These are phyloP conservation scores for Hirtodrosophila trivittata DNA, from an alignment of 2,888 invertebrate genomes.

Conservation along the genomic window DNA sequence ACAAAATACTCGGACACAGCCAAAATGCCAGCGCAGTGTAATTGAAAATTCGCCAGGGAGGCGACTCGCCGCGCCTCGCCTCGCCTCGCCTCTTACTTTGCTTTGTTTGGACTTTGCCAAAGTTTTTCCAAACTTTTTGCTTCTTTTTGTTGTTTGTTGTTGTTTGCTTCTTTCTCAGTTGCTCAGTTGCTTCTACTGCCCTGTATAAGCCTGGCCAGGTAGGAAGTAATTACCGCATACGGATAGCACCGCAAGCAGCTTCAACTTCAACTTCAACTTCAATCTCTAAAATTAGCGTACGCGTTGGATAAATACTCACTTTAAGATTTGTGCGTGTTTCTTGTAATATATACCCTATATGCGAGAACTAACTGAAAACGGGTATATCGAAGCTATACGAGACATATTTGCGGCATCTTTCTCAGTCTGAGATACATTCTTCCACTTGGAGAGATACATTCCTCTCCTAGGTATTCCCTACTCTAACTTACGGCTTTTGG, in stretches of 20 bases:
- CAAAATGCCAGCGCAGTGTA: too few species aligned
- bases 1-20: too few species aligned
- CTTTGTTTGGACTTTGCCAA: slow-evolving; percentile 2
- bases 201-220: slow-evolving; percentile 23
- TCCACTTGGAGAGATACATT: too few species aligned
- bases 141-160: slow-evolving; percentile 2
- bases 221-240: slow-evolving; percentile 51
- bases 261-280: slow-evolving; percentile 14
- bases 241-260: slow-evolving; percentile 21
- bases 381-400: neutral
- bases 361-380: neutral
- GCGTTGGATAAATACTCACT: slow-evolving; percentile 60
- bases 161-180: neutral
- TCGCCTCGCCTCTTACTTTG: neutral
- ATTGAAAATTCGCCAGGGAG: slow-evolving; percentile 3
- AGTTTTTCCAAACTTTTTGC: slow-evolving; percentile 2
- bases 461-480: too few species aligned
- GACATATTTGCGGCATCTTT: neutral
- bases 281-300: slow-evolving; percentile 47
- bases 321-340: slow-evolving; percentile 58
- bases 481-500: too few species aligned
- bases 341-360: slow-evolving; percentile 1
- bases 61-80: neutral
- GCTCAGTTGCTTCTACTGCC: slow-evolving; percentile 29
- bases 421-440: too few species aligned